phyloP scores from a whole-genome alignment of 2,888 invertebrate species.

The Lordiphosa fenestrarum region DNA sequence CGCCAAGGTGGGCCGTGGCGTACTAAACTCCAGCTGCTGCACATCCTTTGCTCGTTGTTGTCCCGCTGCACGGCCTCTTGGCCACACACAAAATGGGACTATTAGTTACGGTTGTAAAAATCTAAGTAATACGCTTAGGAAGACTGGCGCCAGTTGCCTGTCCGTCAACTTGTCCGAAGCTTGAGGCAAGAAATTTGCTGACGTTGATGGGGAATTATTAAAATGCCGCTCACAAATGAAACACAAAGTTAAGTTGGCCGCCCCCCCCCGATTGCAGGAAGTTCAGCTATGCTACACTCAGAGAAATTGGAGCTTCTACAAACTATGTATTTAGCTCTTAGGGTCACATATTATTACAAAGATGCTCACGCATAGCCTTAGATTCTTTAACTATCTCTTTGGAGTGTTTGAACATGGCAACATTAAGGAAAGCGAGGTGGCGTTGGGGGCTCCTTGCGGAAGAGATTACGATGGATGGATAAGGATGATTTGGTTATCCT shows the following conservation, averaged over 20 bases:
- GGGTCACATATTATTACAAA: too few species aligned
- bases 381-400: too few species aligned
- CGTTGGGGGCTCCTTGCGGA: too few species aligned
- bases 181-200: constrained; percentile 48
- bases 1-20: constrained; percentile 69
- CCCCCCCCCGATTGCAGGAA: constrained; percentile 58
- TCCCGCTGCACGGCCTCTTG: constrained; percentile 41
- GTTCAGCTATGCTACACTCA: constrained; percentile 41
- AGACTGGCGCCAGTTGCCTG: constrained; percentile 53
- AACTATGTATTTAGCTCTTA: too few species aligned
- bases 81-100: constrained; percentile 71
- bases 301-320: background rate
- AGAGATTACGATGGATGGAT: too few species aligned
- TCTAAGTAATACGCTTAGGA: constrained; percentile 57
- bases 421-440: too few species aligned
- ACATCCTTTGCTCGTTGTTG: background rate
- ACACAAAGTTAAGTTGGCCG: constrained; percentile 52
- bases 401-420: too few species aligned
- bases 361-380: too few species aligned
- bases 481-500: too few species aligned
- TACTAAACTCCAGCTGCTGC: constrained; percentile 66
- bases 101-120: constrained; percentile 75
- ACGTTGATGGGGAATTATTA: constrained; percentile 74
- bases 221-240: constrained; percentile 65
- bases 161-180: constrained; percentile 18